Base-by-base conservation (phyloP, 2,113 vertebrate species). In the Mesoclemmys tuberculata region DNA sequence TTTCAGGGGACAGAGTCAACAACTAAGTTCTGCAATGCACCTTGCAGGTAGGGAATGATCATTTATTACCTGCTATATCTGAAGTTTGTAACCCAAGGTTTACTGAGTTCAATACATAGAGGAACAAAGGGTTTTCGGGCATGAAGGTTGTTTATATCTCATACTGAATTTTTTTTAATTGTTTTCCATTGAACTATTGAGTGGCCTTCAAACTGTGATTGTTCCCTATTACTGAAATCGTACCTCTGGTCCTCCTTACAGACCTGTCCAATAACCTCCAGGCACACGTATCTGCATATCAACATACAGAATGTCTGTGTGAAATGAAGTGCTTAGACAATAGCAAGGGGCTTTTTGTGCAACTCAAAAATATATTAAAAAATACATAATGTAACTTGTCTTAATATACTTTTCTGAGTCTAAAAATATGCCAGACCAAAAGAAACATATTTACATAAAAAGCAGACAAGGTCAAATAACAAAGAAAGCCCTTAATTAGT, bases 401-500 rank as follows among this genome's bases (percentile, higher is more conserved):
- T 98, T 98, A 98, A 98, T 98, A 98, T 98, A 98, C 98, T 98
- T 98, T 98, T 98, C 98, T 98, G 98, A 98, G 98, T 98, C 98
- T 99, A 98, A 98, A 98, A 98, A 99, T 98, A 99, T 98, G 98
- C 98, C 98, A 98, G 98, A 99, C 98, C 98, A 98, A 98, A 98
- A 98, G 98, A 98, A 98, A 98, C 98, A 98, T 99, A 99, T 99
- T 99, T 99, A 99, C 99, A 99, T 99, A 99, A 99, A 99, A 99
- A 99, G 99, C 99, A 99, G 99, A 99, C 99, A 99, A 99, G 99
- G 99, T 99, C 99, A 99, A 99, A 99, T 99, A 99, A 99, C 98
- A 99, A 99, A 99, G 98, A 98, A 99, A 99, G 98, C 99, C 99
- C 99, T 99, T 99, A 99, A 99, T 99, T 99, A 99, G 99, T 99